Conservation (phyloP, 2,888 invertebrate genomes). For the Agrochola circellaris region DNA sequence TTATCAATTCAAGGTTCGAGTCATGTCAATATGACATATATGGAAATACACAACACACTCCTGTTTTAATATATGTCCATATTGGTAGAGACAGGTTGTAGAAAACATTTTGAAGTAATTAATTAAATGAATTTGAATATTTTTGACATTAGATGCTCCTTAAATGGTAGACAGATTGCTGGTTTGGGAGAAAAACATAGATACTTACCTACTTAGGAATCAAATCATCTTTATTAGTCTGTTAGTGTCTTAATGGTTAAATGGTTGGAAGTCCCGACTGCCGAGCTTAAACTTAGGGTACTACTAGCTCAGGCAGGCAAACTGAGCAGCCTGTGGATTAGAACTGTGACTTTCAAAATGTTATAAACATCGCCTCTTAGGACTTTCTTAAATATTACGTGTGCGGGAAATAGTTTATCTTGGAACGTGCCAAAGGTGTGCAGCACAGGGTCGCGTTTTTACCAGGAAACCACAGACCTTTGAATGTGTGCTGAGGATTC, state of each 20-base stretch:
- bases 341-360: background rate
- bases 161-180: constrained; percentile 15
- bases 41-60: constrained; percentile 45
- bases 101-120: constrained; percentile 42
- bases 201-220: background rate
- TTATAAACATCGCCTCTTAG: background rate
- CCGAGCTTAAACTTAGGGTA: background rate
- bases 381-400: background rate
- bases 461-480: too few species aligned
- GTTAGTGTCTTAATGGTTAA: background rate
- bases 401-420: background rate
- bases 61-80: constrained; percentile 27
- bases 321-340: too few species aligned
- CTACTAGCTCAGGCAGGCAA: background rate
- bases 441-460: background rate
- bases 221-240: constrained; percentile 17
- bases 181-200: constrained; percentile 4
- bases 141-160: constrained; percentile 24
- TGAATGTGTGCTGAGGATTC: background rate
- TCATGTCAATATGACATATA: constrained; percentile 49
- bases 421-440: too few species aligned
- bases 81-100: constrained; percentile 10
- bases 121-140: constrained; percentile 44
- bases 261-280: background rate
- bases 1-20: constrained; percentile 57